Conservation (phyloP, 2,113 vertebrate species). For the Phaethon lepturus region DNA sequence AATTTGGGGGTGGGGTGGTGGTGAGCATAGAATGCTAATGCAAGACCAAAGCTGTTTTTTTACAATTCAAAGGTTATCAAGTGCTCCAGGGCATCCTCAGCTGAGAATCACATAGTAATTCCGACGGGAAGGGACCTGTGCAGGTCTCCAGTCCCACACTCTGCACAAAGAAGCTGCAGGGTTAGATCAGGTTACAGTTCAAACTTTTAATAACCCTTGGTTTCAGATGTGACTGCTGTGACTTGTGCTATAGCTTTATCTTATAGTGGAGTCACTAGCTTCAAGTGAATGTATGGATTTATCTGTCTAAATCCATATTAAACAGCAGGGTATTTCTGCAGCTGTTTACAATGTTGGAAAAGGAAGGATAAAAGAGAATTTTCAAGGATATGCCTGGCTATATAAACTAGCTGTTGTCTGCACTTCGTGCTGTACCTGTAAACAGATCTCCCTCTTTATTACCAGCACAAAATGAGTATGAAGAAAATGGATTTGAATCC, state of each 20-base stretch:
- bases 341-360: neutral
- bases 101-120: neutral
- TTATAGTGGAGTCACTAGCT: fast-evolving
- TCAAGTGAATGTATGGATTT: neutral
- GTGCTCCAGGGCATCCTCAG: neutral
- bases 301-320: neutral
- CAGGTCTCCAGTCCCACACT: neutral
- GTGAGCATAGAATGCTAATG: neutral
- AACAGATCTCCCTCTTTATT: neutral
- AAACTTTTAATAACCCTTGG: neutral
- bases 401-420: neutral
- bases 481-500: neutral
- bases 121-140: neutral
- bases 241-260: neutral
- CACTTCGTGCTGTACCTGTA: neutral
- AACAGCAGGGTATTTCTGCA: neutral
- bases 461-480: neutral
- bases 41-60: neutral
- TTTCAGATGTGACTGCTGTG: neutral
- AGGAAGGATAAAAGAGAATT: neutral
- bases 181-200: neutral
- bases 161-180: neutral
- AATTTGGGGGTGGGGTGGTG: neutral
- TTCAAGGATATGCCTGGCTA: neutral
- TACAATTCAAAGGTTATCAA: neutral